phyloP scores from a whole-genome alignment of 2,888 invertebrate genomes.

The Drosophila vallismaia region DNA sequence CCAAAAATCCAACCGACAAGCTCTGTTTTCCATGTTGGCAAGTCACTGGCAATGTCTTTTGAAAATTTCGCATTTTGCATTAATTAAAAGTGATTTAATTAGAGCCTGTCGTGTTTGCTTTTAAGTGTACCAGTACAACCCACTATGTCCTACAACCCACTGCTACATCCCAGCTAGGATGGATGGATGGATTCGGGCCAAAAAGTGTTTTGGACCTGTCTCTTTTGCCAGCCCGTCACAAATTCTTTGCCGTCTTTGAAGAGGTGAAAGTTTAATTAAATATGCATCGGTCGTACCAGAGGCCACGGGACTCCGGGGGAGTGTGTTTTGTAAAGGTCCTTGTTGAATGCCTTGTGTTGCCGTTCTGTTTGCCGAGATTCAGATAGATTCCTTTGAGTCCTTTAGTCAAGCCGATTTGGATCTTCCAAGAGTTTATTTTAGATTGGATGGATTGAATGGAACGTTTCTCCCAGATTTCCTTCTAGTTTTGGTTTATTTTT shows the following conservation, averaged over 20 bases:
- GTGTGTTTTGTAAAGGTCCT: not conserved
- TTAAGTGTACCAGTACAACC: conserved; percentile 50
- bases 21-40: conserved; percentile 39
- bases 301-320: not conserved
- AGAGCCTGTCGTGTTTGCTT: conserved; percentile 69
- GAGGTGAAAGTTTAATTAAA: conserved; percentile 74
- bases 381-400: not conserved
- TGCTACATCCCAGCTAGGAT: no score
- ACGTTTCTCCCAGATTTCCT: no score
- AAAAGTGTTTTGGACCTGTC: conserved; percentile 53
- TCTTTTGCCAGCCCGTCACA: conserved; percentile 6
- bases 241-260: conserved; percentile 29
- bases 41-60: conserved; percentile 63
- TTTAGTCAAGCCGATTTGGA: not conserved
- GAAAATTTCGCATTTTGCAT: conserved; percentile 77
- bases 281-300: conserved; percentile 64
- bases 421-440: not conserved
- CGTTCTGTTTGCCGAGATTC: not conserved
- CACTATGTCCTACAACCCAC: not conserved
- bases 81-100: conserved; percentile 81
- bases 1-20: not conserved
- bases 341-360: not conserved
- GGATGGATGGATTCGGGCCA: conserved; percentile 29
- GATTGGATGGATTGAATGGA: no score
- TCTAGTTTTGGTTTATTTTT: no score